Conservation (phyloP, 2,797 vertebrate species). For the Nyctibius grandis region DNA sequence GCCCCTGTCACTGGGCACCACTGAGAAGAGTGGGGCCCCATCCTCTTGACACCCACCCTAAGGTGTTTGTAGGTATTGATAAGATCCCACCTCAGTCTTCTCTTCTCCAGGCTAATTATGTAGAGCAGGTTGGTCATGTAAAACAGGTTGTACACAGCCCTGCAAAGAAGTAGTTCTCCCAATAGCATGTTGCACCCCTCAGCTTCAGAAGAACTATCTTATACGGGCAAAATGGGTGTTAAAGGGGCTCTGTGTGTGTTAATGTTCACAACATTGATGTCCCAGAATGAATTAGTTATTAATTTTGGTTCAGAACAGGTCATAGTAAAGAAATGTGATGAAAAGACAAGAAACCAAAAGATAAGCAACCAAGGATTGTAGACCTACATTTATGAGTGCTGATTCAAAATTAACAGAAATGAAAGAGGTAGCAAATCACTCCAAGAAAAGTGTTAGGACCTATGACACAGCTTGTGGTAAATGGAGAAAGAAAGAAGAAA, state of each 20-base stretch:
- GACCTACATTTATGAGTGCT: not conserved
- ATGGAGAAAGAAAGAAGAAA: conserved; percentile 5
- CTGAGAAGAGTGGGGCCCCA: no score
- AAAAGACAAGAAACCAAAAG: not conserved
- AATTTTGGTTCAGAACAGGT: not conserved
- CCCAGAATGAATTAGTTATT: not conserved
- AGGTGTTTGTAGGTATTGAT: no score
- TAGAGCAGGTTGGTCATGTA: no score
- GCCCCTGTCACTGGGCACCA: no score
- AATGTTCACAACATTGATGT: not conserved
- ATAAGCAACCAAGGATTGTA: not conserved
- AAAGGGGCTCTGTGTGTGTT: not conserved
- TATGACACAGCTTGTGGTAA: not conserved
- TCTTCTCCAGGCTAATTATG: no score
- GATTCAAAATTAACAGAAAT: not conserved
- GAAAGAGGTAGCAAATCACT: not conserved
- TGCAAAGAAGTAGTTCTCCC: not conserved
- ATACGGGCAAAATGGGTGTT: not conserved
- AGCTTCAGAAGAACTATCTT: not conserved
- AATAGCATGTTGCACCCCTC: rapidly evolving
- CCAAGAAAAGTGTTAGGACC: not conserved
- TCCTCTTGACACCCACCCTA: no score
- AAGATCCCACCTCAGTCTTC: no score
- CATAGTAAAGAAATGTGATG: not conserved
- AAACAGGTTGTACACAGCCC: not conserved